Base-by-base conservation (phyloP, 2,888 invertebrate species). In the Carterocephalus palaemon region DNA sequence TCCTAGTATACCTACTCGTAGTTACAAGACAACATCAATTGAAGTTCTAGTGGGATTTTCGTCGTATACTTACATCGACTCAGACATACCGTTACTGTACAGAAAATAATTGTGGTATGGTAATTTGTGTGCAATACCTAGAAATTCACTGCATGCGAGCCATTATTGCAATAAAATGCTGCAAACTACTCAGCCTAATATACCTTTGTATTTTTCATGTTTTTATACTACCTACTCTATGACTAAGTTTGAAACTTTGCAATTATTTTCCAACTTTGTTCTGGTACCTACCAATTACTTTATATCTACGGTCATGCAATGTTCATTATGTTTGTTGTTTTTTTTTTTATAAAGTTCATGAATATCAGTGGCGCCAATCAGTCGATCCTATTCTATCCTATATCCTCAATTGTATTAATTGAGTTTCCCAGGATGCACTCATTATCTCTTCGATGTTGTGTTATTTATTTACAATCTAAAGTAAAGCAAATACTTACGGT, bases 401-500 rank as follows among this genome's bases (percentile, higher is more conserved):
- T n/a, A n/a, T n/a, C n/a, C n/a, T n/a, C n/a, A n/a, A n/a, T n/a
- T n/a, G n/a, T n/a, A n/a, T n/a, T n/a, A n/a, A n/a, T n/a, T n/a
- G n/a, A n/a, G n/a, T n/a, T n/a, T n/a, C n/a, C n/a, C n/a, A n/a
- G n/a, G n/a, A n/a, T n/a, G n/a, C n/a, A n/a, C n/a, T n/a, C n/a
- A n/a, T n/a, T n/a, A n/a, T n/a, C n/a, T n/a, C n/a, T n/a, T n/a
- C n/a, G n/a, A n/a, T n/a, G n/a, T n/a, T n/a, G n/a, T n/a, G n/a
- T n/a, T n/a, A n/a, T n/a, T n/a, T n/a, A n/a, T n/a, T n/a, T n/a
- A n/a, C n/a, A n/a, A n/a, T n/a, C n/a, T n/a, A n/a, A n/a, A n/a
- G n/a, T n/a, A n/a, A n/a, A n/a, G n/a, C n/a, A n/a, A n/a, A n/a
- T 15, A 63, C 73, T 70, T 50, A 75, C 75, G 71, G 68, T 41